These are phyloP conservation scores for Lacanobia wlatinum DNA, from an alignment of 2,888 invertebrate genomes.

Conservation along the genomic window DNA sequence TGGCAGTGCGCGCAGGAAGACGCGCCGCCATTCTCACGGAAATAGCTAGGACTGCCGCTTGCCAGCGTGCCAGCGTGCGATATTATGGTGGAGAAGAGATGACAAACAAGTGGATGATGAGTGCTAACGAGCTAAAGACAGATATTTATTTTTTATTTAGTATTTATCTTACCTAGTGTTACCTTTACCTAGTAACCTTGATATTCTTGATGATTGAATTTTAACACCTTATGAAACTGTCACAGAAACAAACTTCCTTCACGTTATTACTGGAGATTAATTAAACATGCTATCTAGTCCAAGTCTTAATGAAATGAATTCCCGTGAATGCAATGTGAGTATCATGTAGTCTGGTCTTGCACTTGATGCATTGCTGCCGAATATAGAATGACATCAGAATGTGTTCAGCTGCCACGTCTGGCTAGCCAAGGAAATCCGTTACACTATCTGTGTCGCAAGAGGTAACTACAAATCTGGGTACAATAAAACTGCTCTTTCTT, in stretches of 20 bases:
- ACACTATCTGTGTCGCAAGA: not conserved
- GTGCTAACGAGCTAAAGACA: not conserved
- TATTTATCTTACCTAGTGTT: no score
- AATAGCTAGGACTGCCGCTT: constrained; percentile 72
- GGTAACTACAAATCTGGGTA: not conserved
- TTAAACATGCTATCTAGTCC: not conserved
- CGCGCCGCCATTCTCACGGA: constrained; percentile 80
- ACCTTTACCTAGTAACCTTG: not conserved
- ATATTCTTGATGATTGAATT: not conserved
- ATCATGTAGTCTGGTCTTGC: constrained; percentile 8
- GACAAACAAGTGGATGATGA: not conserved
- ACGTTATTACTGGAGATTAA: not conserved
- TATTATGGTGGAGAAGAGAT: not conserved
- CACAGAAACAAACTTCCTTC: not conserved
- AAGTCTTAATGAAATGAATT: not conserved
- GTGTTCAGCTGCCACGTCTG: constrained; percentile 30
- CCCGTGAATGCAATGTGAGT: not conserved
- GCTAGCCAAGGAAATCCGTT: constrained; percentile 14
- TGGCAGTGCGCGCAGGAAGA: constrained; percentile 77
- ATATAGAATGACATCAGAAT: constrained; percentile 36
- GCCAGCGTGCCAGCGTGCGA: constrained; percentile 34
- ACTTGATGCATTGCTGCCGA: constrained; percentile 22
- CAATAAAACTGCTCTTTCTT: not conserved
- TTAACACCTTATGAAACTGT: not conserved
- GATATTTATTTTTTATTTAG: not conserved